Conservation (phyloP, 2,888 invertebrate genomes). For the Drosophila phalerata region DNA sequence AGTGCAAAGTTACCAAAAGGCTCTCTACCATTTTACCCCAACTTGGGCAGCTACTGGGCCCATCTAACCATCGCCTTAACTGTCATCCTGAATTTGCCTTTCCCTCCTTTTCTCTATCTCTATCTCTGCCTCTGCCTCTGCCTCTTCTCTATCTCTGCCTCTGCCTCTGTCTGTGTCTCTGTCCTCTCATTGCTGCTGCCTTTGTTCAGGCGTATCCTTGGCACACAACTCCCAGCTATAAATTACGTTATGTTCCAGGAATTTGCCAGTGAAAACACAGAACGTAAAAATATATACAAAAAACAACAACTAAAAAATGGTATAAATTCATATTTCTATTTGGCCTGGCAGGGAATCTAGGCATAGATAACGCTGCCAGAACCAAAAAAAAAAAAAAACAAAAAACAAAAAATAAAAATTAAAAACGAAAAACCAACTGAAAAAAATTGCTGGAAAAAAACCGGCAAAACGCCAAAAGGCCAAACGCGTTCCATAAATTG, state of each 20-base stretch:
- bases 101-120: not conserved
- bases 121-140: slow-evolving; percentile 2
- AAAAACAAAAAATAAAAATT: not conserved
- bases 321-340: slow-evolving; percentile 65
- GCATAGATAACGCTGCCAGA: slow-evolving; percentile 61
- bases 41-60: not conserved
- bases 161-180: too few species aligned
- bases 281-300: slow-evolving; percentile 10
- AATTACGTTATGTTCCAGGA: slow-evolving; percentile 71
- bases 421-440: not conserved
- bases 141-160: not conserved
- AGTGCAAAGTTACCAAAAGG: slow-evolving; percentile 45
- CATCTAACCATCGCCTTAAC: slow-evolving; percentile 15
- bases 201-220: slow-evolving; percentile 46
- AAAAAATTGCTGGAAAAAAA: slow-evolving; percentile 4
- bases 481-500: slow-evolving; percentile 73
- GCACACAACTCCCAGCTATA: slow-evolving; percentile 66
- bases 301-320: slow-evolving; percentile 41
- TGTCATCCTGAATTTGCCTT: slow-evolving; percentile 38
- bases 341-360: slow-evolving; percentile 53
- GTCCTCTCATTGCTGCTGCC: not conserved
- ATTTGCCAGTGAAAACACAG: slow-evolving; percentile 52
- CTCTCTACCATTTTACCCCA: slow-evolving; percentile 7
- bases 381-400: slow-evolving; percentile 32
- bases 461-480: slow-evolving; percentile 66